Evolutionary conservation across 2,113 vertebrate species (phyloP).

Genomic region (Nothocercus nigrocapillus): DNA sequence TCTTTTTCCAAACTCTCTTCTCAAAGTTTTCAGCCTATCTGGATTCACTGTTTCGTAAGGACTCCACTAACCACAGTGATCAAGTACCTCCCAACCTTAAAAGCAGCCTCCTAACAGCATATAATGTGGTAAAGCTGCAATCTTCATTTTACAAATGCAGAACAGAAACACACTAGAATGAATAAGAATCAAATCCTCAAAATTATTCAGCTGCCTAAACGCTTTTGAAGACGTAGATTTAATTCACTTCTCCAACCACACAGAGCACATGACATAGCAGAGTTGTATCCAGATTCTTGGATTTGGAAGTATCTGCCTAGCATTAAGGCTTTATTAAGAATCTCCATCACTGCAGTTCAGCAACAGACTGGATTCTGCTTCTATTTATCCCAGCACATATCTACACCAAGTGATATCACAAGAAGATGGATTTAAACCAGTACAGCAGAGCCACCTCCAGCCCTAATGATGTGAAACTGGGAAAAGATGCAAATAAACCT

Average conservation of each 20-base stretch:
- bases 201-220: neutral
- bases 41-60: neutral
- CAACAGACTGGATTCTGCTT: neutral
- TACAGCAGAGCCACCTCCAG: neutral
- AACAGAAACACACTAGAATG: neutral
- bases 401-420: neutral
- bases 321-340: neutral
- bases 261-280: neutral
- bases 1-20: neutral
- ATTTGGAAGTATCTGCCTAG: neutral
- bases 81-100: neutral
- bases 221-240: neutral
- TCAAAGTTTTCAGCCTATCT: neutral
- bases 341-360: neutral
- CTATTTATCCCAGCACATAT: rapidly evolving
- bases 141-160: neutral
- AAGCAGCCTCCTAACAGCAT: neutral
- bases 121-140: neutral
- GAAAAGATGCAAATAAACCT: neutral
- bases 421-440: neutral
- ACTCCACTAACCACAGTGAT: neutral
- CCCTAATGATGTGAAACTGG: neutral
- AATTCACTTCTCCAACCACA: neutral
- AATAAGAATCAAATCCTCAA: neutral
- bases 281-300: neutral